A percentile compares a stretch with the other conserved stretches of the same genome.
These are phyloP conservation scores for Caenorhabditis becei DNA, from an alignment of 2,888 invertebrate genomes.

Conservation along the genomic window DNA sequence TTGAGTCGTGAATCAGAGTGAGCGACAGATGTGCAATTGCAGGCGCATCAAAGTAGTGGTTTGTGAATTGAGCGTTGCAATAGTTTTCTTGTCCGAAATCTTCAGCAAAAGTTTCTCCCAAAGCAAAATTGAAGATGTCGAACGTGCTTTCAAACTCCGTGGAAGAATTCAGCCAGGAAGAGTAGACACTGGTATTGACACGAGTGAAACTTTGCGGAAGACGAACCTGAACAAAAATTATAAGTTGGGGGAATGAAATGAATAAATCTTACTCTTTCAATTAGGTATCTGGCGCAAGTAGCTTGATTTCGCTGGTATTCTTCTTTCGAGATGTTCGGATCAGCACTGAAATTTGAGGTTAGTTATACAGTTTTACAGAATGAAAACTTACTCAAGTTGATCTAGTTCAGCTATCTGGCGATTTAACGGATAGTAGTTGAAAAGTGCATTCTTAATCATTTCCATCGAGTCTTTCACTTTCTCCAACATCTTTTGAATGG, in stretches of 20 bases:
- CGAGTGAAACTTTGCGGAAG: slow-evolving; percentile 11
- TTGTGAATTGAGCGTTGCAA: too few relatives aligned
- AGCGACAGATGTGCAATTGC: too few relatives aligned
- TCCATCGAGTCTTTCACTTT: background rate
- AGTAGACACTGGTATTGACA: background rate
- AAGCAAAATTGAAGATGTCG: background rate
- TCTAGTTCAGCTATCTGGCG: slow-evolving; percentile 3
- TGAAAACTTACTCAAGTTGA: background rate
- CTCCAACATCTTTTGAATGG: background rate
- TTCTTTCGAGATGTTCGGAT: background rate
- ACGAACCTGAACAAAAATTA: slow-evolving; percentile 29
- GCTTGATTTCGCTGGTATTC: background rate
- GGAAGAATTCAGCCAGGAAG: background rate
- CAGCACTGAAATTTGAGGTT: background rate
- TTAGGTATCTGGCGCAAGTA: background rate
- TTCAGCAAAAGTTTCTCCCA: background rate
- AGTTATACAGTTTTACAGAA: background rate
- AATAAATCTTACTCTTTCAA: slow-evolving; percentile 30
- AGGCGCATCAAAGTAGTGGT: too few relatives aligned
- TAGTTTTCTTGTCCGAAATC: too few relatives aligned
- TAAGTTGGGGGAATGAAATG: background rate
- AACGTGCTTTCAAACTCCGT: background rate
- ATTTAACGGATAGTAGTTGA: slow-evolving; percentile 2
- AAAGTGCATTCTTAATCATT: background rate
- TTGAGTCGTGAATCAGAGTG: too few relatives aligned